A percentile compares a stretch with the other conserved stretches of the same genome.
These are phyloP conservation scores for Schizaphis graminum DNA, from an alignment of 2,888 invertebrate genomes.

Conservation along the genomic window DNA sequence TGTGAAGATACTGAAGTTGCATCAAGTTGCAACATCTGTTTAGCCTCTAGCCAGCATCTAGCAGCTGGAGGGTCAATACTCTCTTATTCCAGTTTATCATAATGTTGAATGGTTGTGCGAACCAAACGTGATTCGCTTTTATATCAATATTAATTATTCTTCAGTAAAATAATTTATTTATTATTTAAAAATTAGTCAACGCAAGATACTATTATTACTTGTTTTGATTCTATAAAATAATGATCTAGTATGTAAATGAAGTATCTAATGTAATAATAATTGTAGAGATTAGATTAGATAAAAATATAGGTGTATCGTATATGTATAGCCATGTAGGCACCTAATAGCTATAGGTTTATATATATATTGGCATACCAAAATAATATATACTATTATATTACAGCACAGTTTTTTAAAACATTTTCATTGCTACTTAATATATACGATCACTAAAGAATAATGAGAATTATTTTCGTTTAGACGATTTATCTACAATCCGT, in stretches of 20 bases:
- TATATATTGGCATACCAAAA: neutral
- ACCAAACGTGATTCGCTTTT: neutral
- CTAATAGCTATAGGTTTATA: neutral
- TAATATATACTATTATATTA: neutral
- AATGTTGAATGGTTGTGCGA: neutral
- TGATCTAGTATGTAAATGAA: too few relatives aligned
- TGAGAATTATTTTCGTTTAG: neutral
- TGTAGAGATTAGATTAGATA: neutral
- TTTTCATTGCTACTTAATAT: neutral
- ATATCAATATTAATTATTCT: neutral
- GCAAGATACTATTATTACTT: neutral
- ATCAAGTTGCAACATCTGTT: too few relatives aligned
- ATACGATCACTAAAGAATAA: neutral
- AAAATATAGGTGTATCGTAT: neutral
- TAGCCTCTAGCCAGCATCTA: too few relatives aligned
- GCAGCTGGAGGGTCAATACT: too few relatives aligned
- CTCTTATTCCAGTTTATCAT: too few relatives aligned
- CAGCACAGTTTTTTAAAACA: neutral
- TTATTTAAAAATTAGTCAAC: neutral
- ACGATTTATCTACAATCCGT: neutral
- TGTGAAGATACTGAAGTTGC: too few relatives aligned
- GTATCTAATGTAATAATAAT: neutral
- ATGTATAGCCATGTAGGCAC: neutral
- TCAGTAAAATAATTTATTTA: neutral
- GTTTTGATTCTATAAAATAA: neutral